Evolutionary conservation across 2,888 invertebrate species (phyloP).

Genomic region (Ophion slaviceki): DNA sequence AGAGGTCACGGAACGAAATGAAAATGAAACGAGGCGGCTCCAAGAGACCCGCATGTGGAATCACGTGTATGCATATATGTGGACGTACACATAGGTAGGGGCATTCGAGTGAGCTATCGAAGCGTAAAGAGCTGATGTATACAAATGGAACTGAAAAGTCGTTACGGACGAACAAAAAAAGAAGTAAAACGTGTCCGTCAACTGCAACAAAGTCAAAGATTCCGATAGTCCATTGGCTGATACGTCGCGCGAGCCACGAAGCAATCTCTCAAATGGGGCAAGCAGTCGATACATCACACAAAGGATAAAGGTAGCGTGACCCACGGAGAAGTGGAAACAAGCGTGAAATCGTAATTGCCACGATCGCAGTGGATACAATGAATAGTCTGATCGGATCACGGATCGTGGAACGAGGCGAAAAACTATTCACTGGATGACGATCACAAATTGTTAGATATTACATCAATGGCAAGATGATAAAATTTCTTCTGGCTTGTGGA

Average conservation of each 20-base stretch:
- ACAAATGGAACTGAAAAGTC: constrained; percentile 53
- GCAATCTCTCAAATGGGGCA: constrained; percentile 27
- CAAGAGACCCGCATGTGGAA: constrained; percentile 59
- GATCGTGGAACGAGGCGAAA: not conserved
- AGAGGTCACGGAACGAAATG: constrained; percentile 54
- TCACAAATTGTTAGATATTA: not conserved
- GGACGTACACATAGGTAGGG: constrained; percentile 15
- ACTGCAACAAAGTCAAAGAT: constrained; percentile 42
- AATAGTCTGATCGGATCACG: not conserved
- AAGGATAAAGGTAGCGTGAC: constrained; percentile 40
- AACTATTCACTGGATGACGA: not conserved
- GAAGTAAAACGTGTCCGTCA: constrained; percentile 33
- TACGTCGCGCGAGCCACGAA: constrained; percentile 15
- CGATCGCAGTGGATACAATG: constrained; percentile 7
- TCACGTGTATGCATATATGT: constrained; percentile 15
- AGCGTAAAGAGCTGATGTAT: constrained; percentile 50
- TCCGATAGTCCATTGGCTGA: constrained; percentile 7
- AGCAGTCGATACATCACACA: constrained; percentile 30
- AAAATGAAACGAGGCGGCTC: constrained; percentile 53
- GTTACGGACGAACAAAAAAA: constrained; percentile 13
- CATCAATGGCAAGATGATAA: not conserved
- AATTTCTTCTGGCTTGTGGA: not conserved
- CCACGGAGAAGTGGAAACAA: constrained; percentile 26
- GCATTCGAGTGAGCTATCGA: constrained; percentile 51
- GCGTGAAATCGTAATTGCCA: constrained; percentile 42